Evolutionary conservation across 2,888 invertebrate genomes (phyloP).

Genomic region (Hesperia comma): DNA sequence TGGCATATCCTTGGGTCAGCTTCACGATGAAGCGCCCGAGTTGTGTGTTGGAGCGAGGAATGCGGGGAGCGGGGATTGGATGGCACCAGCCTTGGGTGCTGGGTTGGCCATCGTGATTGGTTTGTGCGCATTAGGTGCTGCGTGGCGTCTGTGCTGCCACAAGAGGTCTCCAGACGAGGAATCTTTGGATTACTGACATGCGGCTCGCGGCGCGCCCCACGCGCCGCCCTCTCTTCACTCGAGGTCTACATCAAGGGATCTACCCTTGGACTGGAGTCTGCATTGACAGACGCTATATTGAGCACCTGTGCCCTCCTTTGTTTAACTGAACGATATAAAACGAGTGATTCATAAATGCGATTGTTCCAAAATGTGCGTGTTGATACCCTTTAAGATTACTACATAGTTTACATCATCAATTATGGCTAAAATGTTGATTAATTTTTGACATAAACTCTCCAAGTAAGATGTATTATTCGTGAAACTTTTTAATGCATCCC

Average conservation of each 20-base stretch:
- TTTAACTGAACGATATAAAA: slow-evolving; percentile 52
- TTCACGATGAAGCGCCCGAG: slow-evolving; percentile 91
- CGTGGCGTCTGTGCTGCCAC: slow-evolving; percentile 86
- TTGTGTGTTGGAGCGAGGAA: slow-evolving; percentile 85
- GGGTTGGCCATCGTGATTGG: slow-evolving; percentile 83
- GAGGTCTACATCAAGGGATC: slow-evolving; percentile 72
- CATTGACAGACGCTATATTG: slow-evolving; percentile 82
- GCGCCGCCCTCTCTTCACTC: slow-evolving; percentile 77
- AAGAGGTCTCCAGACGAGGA: slow-evolving; percentile 84
- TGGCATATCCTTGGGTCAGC: slow-evolving; percentile 73
- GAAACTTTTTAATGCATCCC: slow-evolving; percentile 18
- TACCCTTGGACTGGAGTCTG: slow-evolving; percentile 79
- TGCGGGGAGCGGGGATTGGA: slow-evolving; percentile 82
- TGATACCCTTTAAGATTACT: slow-evolving; percentile 10
- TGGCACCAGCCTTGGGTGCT: slow-evolving; percentile 85
- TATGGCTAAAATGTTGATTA: slow-evolving; percentile 1
- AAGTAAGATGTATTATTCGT: slow-evolving; percentile 20
- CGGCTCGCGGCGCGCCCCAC: slow-evolving; percentile 79
- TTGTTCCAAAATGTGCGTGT: slow-evolving; percentile 10
- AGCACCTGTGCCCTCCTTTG: slow-evolving; percentile 68
- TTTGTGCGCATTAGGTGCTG: slow-evolving; percentile 81
- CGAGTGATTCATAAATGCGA: slow-evolving; percentile 14
- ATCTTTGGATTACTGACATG: slow-evolving; percentile 85
- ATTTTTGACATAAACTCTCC: not conserved
- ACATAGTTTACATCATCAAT: not conserved